These are phyloP conservation scores for Euzophera pinguis DNA, from an alignment of 2,888 invertebrate genomes.

Conservation along the genomic window DNA sequence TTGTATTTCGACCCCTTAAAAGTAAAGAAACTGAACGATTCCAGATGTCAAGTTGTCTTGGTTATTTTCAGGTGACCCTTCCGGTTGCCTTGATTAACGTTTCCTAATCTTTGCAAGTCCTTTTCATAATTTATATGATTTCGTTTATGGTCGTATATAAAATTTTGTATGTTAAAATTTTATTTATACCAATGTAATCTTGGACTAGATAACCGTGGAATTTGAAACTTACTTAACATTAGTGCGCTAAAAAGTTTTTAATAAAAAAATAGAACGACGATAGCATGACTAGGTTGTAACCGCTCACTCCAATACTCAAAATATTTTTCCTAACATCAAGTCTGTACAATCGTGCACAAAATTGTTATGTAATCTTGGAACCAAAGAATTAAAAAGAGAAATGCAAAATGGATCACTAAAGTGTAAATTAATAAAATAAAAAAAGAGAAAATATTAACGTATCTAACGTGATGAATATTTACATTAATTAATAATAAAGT, in stretches of 20 bases:
- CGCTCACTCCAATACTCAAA: constrained; percentile 21
- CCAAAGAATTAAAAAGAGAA: no score
- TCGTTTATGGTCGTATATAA: constrained; percentile 20
- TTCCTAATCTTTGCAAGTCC: constrained; percentile 39
- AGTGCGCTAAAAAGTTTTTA: no score
- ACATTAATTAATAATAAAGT: no score
- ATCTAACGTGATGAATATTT: no score
- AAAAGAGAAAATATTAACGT: no score
- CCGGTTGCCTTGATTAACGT: constrained; percentile 58
- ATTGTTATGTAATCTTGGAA: background rate
- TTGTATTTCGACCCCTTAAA: constrained; percentile 31
- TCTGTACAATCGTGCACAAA: constrained; percentile 8
- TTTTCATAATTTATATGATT: constrained; percentile 49
- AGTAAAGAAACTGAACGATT: constrained; percentile 19
- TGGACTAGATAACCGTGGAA: no score
- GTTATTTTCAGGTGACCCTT: constrained; percentile 45
- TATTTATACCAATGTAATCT: no score
- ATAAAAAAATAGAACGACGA: no score
- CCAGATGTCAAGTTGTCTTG: constrained; percentile 33
- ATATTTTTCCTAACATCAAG: constrained; percentile 28
- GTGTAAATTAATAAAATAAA: no score
- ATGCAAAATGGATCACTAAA: no score
- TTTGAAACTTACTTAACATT: background rate
- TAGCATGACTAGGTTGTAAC: constrained; percentile 18
- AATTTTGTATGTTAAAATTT: no score